Evolutionary conservation across 2,888 invertebrate species (phyloP), one percentile per base, ranked within the genome.

Genomic region (Pammene fasciana): DNA sequence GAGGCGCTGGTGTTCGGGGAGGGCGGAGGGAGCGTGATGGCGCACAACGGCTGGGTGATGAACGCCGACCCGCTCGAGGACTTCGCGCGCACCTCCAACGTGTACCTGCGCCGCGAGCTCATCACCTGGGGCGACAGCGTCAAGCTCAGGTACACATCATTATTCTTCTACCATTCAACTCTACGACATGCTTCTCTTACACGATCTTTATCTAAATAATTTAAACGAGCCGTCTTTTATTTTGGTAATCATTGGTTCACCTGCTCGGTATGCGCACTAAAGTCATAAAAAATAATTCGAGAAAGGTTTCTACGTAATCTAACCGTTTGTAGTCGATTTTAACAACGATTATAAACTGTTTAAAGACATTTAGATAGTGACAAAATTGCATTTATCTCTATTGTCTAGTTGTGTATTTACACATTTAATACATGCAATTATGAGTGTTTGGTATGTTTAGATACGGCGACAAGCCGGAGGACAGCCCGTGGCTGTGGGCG

Each of bases 1-100:
- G 97, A 98, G 89, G 89, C 94, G 68, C 90, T 93, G 55, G 95
- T 97, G 94, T 96, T 94, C 81, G 93, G 94, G 10, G 93, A 94
- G 16, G 93, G 93, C 68, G 96, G 95, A 0, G 93, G 94, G 71
- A 95, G 93, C 78, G 93, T 97, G 75, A 98, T 98, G 97, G 99
- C 99, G 50, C 99, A 98, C 92, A 99, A 99, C 92, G 99, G 99
- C 67, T 99, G 99, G 99, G 99, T 99, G 0, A 99, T 99, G 98
- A 95, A 96, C 83, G 95, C 97, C 72, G 98, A 99, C 93, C 99
- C 99, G 16, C 92, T 99, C 77, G 94, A 94, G 79, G 99, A 99
- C 93, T 99, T 99, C 93, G 99, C 95, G 48, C 90, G 94, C 38
- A 96, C 93, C 75, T 96, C 95, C 0, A 95, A 97, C 88, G 96